These are phyloP conservation scores for Sitophilus oryzae DNA, from an alignment of 1,140 invertebrate species.

Conservation along the genomic window DNA sequence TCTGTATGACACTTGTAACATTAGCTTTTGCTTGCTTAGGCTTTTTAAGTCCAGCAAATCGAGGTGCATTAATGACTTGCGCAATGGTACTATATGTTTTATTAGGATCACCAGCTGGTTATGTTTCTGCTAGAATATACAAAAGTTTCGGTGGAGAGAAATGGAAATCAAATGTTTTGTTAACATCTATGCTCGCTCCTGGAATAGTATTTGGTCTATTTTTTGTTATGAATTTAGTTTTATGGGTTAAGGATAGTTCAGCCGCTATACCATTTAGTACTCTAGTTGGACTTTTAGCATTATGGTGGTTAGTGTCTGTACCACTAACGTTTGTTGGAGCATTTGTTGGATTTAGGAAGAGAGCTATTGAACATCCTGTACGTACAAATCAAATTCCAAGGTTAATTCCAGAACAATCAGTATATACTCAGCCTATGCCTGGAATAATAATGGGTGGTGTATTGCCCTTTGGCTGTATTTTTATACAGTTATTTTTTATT, in stretches of 20 bases:
- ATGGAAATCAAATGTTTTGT: constrained; percentile 96
- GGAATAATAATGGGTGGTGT: constrained; percentile 97
- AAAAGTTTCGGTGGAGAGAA: constrained; percentile 97
- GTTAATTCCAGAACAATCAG: constrained; percentile 95
- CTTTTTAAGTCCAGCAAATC: constrained; percentile 95
- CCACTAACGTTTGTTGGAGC: constrained; percentile 96
- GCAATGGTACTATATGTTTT: constrained; percentile 92
- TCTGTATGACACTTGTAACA: constrained; percentile 69
- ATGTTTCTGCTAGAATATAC: constrained; percentile 92
- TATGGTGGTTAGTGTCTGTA: constrained; percentile 98
- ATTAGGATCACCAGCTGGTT: constrained; percentile 91
- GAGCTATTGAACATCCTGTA: constrained; percentile 93
- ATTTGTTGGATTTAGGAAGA: constrained; percentile 96
- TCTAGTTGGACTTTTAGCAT: constrained; percentile 88
- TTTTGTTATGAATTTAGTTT: constrained; percentile 92
- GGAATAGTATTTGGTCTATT: constrained; percentile 92
- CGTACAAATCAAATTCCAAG: constrained; percentile 98
- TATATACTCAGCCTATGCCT: constrained; percentile 91
- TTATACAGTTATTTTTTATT: constrained; percentile 99
- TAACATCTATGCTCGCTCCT: constrained; percentile 92
- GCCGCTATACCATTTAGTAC: constrained; percentile 96
- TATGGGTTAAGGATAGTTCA: constrained; percentile 92
- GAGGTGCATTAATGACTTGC: constrained; percentile 97
- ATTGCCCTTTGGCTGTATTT: constrained; percentile 97
- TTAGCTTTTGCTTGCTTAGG: constrained; percentile 95